Evolutionary conservation across 1,140 invertebrate species (phyloP), one percentile per base, ranked within the genome.

Genomic region (Leptopilina clavipes): DNA sequence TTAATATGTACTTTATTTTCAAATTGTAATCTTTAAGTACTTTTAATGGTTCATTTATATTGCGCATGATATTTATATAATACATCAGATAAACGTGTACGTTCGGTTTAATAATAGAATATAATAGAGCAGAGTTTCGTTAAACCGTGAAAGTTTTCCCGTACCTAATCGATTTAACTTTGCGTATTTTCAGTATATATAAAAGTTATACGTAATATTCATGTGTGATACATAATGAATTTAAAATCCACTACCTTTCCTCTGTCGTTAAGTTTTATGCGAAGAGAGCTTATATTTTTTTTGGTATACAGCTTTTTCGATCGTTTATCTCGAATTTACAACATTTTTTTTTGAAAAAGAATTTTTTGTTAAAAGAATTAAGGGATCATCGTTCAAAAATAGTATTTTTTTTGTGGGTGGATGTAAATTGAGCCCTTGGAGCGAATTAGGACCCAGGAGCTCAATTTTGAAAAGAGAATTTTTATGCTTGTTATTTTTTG

Each of bases 131-230:
- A 59, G n/a, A 52, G 48, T 52, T 52, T 52, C 48, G 48, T 52
- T 52, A 52, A 52, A 52, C n/a, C 48, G 14, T 52, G 48, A 12
- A 59, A 59, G 54, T 59, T 59, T 59, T 59, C 54, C 8, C 19
- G 22, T 59, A n/a, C n/a, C n/a, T n/a, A 59, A 59, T 59, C 18
- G 54, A 22, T 59, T 59, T 59, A 59, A 19, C 54, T 19, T 59
- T 10, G 18, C 1, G 22, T 59, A 59, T 59, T 59, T 59, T 25
- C 19, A 59, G 54, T 31, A 31, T n/a, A n/a, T n/a, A n/a, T 59
- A 59, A 59, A 59, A 59, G 54, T 59, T 59, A 31, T 31, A 22
- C 54, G 18, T 59, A 22, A 59, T 59, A 22, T 59, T 59, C 54
- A 1, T 59, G 18, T 59, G 54, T n/a, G n/a, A n/a, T n/a, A 25